A percentile compares a stretch with the other conserved stretches of the same genome.
Evolutionary conservation across 2,888 invertebrate genomes (phyloP).

Genomic region (Diarsia mendica): DNA sequence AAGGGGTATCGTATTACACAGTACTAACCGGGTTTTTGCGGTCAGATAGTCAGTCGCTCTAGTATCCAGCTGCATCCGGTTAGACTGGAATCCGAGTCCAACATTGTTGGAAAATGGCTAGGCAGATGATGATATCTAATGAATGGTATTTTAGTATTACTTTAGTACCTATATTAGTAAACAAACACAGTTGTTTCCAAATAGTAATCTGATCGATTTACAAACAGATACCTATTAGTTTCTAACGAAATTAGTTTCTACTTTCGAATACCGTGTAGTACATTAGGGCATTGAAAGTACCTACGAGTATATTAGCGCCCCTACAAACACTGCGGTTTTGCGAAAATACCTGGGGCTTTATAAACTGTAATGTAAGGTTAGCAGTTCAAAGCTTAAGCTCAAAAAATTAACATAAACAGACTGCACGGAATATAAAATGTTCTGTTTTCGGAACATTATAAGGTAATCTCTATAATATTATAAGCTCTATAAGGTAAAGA

Average conservation of each 20-base stretch:
- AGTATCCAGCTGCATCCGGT: too few species aligned
- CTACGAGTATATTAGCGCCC: conserved; percentile 22
- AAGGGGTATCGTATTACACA: too few species aligned
- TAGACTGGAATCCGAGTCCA: too few species aligned
- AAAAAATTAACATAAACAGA: conserved; percentile 55
- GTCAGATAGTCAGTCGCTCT: too few species aligned
- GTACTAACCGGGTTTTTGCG: too few species aligned
- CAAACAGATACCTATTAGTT: not conserved
- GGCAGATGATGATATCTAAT: too few species aligned
- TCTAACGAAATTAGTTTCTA: not conserved
- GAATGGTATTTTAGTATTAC: conserved; percentile 12
- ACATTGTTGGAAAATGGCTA: too few species aligned
- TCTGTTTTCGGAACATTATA: conserved; percentile 20
- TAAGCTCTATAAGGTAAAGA: not conserved
- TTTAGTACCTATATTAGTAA: not conserved
- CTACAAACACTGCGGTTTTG: conserved; percentile 40
- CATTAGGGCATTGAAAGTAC: conserved; percentile 1
- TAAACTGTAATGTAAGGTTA: conserved; percentile 56
- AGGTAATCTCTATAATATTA: not conserved
- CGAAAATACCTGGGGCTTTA: conserved; percentile 48
- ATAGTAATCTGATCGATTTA: not conserved
- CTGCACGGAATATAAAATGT: conserved; percentile 39
- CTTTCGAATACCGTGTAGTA: not conserved
- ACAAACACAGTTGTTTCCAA: not conserved
- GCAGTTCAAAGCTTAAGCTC: conserved; percentile 55